Conservation (phyloP, 2,888 invertebrate species). For the Papilio elwesi region DNA sequence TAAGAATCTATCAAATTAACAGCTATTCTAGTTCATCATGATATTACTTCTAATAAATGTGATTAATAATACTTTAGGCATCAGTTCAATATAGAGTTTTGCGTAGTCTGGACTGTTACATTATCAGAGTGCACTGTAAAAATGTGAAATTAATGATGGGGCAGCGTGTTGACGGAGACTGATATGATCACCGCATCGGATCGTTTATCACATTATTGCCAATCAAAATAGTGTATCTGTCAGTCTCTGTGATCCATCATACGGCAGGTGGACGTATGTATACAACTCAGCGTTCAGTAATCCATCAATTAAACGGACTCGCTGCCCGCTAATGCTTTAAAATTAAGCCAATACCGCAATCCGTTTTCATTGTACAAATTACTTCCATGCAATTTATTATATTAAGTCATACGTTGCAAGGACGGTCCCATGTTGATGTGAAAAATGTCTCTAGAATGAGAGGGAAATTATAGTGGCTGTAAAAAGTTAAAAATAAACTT, state of each 20-base stretch:
- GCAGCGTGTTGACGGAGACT: conserved; percentile 69
- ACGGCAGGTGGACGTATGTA: conserved; percentile 63
- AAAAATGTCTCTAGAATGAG: conserved; percentile 61
- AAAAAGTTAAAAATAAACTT: conserved; percentile 84
- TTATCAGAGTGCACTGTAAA: conserved; percentile 59
- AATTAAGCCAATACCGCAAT: conserved; percentile 62
- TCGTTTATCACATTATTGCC: conserved; percentile 83
- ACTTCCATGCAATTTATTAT: conserved; percentile 49
- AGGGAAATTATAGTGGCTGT: conserved; percentile 66
- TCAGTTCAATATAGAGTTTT: neutral
- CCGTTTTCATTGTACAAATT: conserved; percentile 62
- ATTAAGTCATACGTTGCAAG: conserved; percentile 1
- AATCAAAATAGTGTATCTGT: conserved; percentile 85
- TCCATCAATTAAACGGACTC: conserved; percentile 65
- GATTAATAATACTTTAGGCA: neutral
- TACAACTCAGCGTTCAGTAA: conserved; percentile 50
- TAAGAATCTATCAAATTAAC: conserved; percentile 1
- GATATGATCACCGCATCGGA: conserved; percentile 77
- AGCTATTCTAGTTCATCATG: conserved; percentile 10
- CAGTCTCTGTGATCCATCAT: conserved; percentile 79
- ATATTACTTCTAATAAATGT: conserved; percentile 15
- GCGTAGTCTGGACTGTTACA: conserved; percentile 1
- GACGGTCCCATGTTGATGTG: conserved; percentile 43
- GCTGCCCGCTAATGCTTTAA: conserved; percentile 59
- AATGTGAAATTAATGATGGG: conserved; percentile 75